These are phyloP conservation scores for Serinus canaria DNA, from an alignment of 2,113 vertebrate species.

Conservation along the genomic window DNA sequence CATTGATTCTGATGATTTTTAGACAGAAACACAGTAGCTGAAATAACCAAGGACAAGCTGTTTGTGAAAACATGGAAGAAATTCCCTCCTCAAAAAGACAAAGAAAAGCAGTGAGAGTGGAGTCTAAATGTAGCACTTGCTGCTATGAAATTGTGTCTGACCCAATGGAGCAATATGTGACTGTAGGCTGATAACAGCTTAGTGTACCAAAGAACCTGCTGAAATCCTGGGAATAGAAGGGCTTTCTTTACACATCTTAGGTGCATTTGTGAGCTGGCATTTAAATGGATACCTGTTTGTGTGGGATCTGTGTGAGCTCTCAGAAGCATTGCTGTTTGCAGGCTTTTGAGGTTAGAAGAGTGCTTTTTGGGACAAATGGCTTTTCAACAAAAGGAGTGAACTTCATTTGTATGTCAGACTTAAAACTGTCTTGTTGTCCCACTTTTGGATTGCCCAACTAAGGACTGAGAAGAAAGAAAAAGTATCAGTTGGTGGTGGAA, in stretches of 20 bases:
- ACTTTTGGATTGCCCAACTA: not conserved
- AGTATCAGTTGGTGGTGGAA: not conserved
- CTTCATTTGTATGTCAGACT: not conserved
- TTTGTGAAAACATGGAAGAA: not conserved
- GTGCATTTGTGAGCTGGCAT: not conserved
- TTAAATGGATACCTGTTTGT: not conserved
- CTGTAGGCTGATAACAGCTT: not conserved
- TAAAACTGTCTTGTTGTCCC: not conserved
- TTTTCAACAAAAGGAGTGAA: not conserved
- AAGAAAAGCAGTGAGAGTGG: not conserved
- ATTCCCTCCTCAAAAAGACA: not conserved
- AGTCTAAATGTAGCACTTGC: not conserved
- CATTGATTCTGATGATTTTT: not conserved
- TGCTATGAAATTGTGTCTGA: constrained; percentile 4
- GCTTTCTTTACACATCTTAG: not conserved
- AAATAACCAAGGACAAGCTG: not conserved
- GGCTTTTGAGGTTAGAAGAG: not conserved
- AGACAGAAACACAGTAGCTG: not conserved
- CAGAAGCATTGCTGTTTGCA: not conserved
- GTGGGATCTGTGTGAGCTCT: not conserved
- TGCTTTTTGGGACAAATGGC: not conserved
- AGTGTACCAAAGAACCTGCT: not conserved
- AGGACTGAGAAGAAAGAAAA: not conserved
- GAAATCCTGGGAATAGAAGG: not conserved
- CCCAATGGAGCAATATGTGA: not conserved